Percentiles rank a stretch among this genome's conserved stretches.
Conservation (phyloP, 2,113 vertebrate species). For the Pelvicachromis taeniatus region DNA sequence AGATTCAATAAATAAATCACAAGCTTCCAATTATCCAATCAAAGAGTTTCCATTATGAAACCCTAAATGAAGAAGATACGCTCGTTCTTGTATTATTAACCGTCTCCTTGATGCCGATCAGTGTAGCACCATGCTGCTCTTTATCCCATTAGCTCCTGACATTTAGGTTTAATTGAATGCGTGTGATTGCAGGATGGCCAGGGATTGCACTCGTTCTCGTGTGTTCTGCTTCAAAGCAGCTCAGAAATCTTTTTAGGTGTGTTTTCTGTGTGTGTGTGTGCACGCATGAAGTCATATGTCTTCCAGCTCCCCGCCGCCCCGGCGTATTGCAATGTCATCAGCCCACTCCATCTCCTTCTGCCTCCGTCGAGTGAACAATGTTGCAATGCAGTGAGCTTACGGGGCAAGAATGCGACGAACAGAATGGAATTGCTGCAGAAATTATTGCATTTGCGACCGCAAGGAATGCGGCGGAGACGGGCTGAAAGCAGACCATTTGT, state of each 20-base stretch:
- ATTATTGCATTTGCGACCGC: slow-evolving; percentile 21
- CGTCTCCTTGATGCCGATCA: background rate
- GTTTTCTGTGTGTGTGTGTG: background rate
- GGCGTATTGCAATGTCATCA: background rate
- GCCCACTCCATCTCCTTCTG: background rate
- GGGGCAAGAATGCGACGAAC: slow-evolving; percentile 46
- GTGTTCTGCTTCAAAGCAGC: background rate
- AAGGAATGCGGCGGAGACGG: slow-evolving; percentile 29
- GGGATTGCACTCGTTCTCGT: background rate
- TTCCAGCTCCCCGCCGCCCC: background rate
- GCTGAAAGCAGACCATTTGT: slow-evolving; percentile 33
- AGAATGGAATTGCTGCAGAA: slow-evolving; percentile 26
- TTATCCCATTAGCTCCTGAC: slow-evolving; percentile 27
- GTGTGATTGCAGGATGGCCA: background rate
- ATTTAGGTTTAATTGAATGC: slow-evolving; percentile 22
- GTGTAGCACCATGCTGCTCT: background rate
- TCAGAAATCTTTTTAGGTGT: background rate
- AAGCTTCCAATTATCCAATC: slow-evolving; percentile 14
- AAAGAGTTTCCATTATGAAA: slow-evolving; percentile 10
- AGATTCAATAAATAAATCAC: slow-evolving; percentile 18
- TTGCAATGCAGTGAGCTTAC: slow-evolving; percentile 46
- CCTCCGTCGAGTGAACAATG: slow-evolving; percentile 6
- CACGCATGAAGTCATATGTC: background rate
- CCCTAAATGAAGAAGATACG: background rate
- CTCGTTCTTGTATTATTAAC: background rate